Evolutionary conservation across 2,888 invertebrate species (phyloP).

Genomic region (Andricus curvator): DNA sequence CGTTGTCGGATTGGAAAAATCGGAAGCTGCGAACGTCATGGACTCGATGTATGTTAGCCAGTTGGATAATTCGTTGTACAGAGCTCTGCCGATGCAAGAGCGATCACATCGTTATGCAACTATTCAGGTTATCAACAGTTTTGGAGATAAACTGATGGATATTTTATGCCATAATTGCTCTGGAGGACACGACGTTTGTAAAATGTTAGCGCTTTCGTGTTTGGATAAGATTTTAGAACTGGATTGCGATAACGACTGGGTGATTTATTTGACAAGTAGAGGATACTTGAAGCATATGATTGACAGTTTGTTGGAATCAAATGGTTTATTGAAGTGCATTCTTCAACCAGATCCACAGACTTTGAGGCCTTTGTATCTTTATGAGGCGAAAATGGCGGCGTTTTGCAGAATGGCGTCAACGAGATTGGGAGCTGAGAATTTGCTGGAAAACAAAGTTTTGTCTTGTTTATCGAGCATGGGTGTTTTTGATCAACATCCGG

Average conservation of each 20-base stretch:
- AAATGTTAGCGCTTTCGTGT: slow-evolving; percentile 92
- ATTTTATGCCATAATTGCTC: slow-evolving; percentile 92
- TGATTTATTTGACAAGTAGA: slow-evolving; percentile 81
- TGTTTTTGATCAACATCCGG: slow-evolving; percentile 87
- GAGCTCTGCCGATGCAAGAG: slow-evolving; percentile 68
- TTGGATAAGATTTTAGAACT: slow-evolving; percentile 88
- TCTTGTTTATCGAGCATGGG: slow-evolving; percentile 84
- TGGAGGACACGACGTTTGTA: slow-evolving; percentile 92
- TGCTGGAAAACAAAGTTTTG: slow-evolving; percentile 82
- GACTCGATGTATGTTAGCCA: slow-evolving; percentile 83
- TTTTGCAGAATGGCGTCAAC: slow-evolving; percentile 85
- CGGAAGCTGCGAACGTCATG: slow-evolving; percentile 72
- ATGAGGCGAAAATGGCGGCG: slow-evolving; percentile 92
- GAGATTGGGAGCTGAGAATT: slow-evolving; percentile 83
- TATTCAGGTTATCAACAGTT: slow-evolving; percentile 84
- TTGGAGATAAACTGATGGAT: slow-evolving; percentile 90
- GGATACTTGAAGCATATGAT: slow-evolving; percentile 91
- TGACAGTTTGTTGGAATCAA: slow-evolving; percentile 88
- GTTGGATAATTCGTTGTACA: slow-evolving; percentile 81
- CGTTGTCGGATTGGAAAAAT: slow-evolving; percentile 83
- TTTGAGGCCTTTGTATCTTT: slow-evolving; percentile 89
- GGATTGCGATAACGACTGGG: slow-evolving; percentile 85
- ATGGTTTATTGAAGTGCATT: slow-evolving; percentile 84
- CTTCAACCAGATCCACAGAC: slow-evolving; percentile 84
- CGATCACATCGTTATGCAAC: slow-evolving; percentile 77